phyloP scores from a whole-genome alignment of 2,113 vertebrate species.

The Hyperoodon ampullatus region DNA sequence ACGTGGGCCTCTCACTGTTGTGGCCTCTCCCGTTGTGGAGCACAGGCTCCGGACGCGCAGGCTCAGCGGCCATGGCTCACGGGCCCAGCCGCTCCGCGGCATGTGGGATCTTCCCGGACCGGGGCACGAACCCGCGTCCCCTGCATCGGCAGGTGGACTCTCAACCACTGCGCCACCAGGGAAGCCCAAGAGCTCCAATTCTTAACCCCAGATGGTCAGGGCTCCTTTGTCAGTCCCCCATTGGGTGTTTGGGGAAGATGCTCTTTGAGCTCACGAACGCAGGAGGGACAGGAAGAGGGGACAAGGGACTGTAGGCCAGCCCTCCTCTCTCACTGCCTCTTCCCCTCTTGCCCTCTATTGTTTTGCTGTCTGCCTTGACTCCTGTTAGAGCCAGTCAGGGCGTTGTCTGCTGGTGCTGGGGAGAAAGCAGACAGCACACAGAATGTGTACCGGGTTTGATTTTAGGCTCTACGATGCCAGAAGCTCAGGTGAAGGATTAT shows the following conservation, averaged over 20 bases:
- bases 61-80: too few relatives aligned
- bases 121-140: too few relatives aligned
- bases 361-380: not conserved
- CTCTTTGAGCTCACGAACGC: not conserved
- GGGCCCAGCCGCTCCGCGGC: fast-evolving
- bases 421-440: not conserved
- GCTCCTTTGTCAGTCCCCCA: fast-evolving
- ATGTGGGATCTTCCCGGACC: too few relatives aligned
- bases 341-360: not conserved
- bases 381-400: fast-evolving
- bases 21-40: too few relatives aligned
- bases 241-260: not conserved
- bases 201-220: not conserved
- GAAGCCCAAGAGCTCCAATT: too few relatives aligned
- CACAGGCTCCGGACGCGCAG: too few relatives aligned
- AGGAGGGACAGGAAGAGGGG: not conserved
- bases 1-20: fast-evolving
- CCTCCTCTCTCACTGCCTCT: not conserved
- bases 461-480: not conserved
- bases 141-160: too few relatives aligned
- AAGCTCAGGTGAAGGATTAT: not conserved
- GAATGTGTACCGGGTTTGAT: not conserved
- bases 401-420: fast-evolving
- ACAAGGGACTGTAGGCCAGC: too few relatives aligned
- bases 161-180: too few relatives aligned